These are phyloP conservation scores for Synchiropus splendidus DNA, from an alignment of 2,113 vertebrate genomes.

Conservation along the genomic window DNA sequence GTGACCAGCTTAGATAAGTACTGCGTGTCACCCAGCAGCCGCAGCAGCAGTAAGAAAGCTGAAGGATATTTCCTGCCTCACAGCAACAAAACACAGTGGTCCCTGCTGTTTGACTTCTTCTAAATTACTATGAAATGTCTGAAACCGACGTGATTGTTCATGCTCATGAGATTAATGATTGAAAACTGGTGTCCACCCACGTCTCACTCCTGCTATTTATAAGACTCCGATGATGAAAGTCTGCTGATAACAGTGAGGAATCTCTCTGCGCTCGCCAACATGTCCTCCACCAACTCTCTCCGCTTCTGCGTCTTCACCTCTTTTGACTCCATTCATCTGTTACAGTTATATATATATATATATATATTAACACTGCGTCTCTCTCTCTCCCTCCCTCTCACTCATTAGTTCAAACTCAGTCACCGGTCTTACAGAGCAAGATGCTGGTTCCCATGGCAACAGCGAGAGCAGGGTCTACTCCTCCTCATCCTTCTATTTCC, in stretches of 20 bases:
- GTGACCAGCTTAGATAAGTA: too few species aligned
- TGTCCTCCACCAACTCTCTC: background rate
- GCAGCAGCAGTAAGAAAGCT: too few species aligned
- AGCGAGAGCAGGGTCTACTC: slow-evolving; percentile 68
- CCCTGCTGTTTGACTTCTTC: too few species aligned
- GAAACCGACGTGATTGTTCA: too few species aligned
- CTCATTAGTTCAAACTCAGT: slow-evolving; percentile 72
- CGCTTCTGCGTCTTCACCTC: slow-evolving; percentile 6
- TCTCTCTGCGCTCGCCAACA: slow-evolving; percentile 4
- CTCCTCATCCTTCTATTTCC: slow-evolving; percentile 73
- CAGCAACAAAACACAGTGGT: too few species aligned
- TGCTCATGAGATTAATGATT: slow-evolving; percentile 18
- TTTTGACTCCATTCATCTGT: slow-evolving; percentile 26
- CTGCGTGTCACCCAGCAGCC: too few species aligned
- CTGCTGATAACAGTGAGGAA: slow-evolving; percentile 8
- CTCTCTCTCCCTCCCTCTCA: slow-evolving; percentile 12
- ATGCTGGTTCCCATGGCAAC: slow-evolving; percentile 82
- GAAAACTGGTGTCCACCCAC: slow-evolving; percentile 25
- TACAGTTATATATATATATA: too few species aligned
- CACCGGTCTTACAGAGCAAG: slow-evolving; percentile 76
- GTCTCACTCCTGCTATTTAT: slow-evolving; percentile 27
- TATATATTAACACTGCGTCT: slow-evolving; percentile 3
- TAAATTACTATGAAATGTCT: too few species aligned
- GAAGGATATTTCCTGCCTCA: too few species aligned
- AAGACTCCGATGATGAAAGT: slow-evolving; percentile 14